Conservation (phyloP, 2,113 vertebrate species). For the Lophochroa leadbeateri region DNA sequence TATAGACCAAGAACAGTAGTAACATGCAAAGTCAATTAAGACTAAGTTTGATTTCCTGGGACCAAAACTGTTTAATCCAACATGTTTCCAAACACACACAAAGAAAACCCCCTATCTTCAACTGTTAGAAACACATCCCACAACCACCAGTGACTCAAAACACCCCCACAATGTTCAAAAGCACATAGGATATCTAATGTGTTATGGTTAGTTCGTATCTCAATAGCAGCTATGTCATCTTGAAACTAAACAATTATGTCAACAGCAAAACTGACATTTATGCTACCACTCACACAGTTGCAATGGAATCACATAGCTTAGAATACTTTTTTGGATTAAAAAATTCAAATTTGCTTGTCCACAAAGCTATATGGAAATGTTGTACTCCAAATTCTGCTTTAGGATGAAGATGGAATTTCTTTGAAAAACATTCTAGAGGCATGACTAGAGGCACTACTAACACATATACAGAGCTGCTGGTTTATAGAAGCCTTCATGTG, state of each 20-base stretch:
- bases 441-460: not conserved
- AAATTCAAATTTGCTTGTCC: not conserved
- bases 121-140: not conserved
- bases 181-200: not conserved
- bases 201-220: not conserved
- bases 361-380: not conserved
- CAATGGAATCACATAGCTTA: not conserved
- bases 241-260: not conserved
- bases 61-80: not conserved
- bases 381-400: not conserved
- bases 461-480: rapidly evolving
- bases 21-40: not conserved
- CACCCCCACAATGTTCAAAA: not conserved
- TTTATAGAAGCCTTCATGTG: not conserved
- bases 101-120: not conserved
- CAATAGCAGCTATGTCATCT: not conserved
- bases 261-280: not conserved
- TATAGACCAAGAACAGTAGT: not conserved
- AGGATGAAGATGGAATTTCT: not conserved
- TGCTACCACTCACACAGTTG: not conserved
- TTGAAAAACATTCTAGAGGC: not conserved
- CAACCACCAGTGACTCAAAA: not conserved
- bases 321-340: not conserved
- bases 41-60: not conserved
- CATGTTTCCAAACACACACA: not conserved